These are phyloP conservation scores for Crossocerus cetratus DNA, from an alignment of 2,888 invertebrate genomes.

Conservation along the genomic window DNA sequence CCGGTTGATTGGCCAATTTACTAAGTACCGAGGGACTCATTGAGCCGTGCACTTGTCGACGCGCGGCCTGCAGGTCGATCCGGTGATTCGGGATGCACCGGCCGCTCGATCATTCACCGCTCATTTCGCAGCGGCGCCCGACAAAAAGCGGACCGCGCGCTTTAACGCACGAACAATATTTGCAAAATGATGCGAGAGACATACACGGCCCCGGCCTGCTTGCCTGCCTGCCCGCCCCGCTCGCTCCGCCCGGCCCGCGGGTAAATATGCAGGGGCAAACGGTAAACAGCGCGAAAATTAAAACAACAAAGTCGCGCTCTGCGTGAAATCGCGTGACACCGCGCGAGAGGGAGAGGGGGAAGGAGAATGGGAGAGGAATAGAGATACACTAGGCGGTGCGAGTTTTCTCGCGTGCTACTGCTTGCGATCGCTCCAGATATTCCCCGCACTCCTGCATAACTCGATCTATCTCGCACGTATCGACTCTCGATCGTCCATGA, in stretches of 20 bases:
- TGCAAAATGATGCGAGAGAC: slow-evolving; percentile 56
- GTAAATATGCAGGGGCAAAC: slow-evolving; percentile 46
- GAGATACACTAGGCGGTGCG: no score
- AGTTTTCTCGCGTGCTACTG: no score
- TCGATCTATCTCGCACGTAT: no score
- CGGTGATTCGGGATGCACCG: background rate
- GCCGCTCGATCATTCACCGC: background rate
- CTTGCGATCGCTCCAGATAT: no score
- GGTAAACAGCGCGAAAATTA: slow-evolving; percentile 52
- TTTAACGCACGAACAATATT: slow-evolving; percentile 54
- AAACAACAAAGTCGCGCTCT: slow-evolving; percentile 49
- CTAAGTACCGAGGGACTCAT: slow-evolving; percentile 64
- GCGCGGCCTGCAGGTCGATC: slow-evolving; percentile 15
- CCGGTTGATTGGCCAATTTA: slow-evolving; percentile 63
- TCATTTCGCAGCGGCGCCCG: background rate
- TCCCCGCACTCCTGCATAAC: no score
- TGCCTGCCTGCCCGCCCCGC: no score
- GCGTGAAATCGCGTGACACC: background rate
- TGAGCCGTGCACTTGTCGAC: slow-evolving; percentile 34
- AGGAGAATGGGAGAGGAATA: background rate
- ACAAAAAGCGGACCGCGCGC: slow-evolving; percentile 29
- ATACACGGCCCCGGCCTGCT: slow-evolving; percentile 44
- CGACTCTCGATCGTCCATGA: no score
- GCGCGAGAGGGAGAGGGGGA: background rate
- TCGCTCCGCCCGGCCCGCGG: slow-evolving; percentile 27